Evolutionary conservation across 2,113 vertebrate genomes (phyloP).

Genomic region (Serilophus lunatus): DNA sequence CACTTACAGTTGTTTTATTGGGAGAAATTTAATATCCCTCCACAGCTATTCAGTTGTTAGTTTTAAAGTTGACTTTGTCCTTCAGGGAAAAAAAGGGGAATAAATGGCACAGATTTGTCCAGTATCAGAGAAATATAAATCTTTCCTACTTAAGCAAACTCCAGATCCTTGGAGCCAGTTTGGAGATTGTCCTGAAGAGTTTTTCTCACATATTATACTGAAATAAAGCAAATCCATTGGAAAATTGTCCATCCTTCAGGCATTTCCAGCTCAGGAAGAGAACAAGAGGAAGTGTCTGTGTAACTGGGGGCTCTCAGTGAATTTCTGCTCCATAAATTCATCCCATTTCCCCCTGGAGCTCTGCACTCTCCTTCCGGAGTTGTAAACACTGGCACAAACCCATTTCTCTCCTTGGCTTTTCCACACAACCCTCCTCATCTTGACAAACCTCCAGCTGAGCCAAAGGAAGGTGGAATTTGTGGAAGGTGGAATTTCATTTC

Average conservation of each 20-base stretch:
- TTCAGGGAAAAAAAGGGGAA: neutral
- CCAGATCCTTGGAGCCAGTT: neutral
- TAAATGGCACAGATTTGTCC: neutral
- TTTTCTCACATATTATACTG: accelerated
- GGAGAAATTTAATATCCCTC: conserved; percentile 28
- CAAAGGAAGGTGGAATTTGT: neutral
- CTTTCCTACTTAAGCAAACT: neutral
- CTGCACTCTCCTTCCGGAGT: neutral
- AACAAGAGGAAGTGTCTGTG: neutral
- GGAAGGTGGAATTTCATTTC: too few relatives aligned
- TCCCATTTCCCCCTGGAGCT: neutral
- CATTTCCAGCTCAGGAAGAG: neutral
- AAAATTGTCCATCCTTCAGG: neutral
- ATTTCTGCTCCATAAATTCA: neutral
- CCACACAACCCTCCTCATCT: neutral
- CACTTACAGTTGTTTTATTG: neutral
- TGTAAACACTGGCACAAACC: neutral
- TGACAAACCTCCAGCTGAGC: neutral
- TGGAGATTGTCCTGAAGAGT: neutral
- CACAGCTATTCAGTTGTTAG: neutral
- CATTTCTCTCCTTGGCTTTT: neutral
- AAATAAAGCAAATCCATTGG: neutral
- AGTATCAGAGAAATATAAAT: neutral
- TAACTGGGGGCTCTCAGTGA: neutral
- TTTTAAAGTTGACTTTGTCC: neutral